Evolutionary conservation across 2,113 vertebrate species (phyloP).

Genomic region (Capricornis sumatraensis): DNA sequence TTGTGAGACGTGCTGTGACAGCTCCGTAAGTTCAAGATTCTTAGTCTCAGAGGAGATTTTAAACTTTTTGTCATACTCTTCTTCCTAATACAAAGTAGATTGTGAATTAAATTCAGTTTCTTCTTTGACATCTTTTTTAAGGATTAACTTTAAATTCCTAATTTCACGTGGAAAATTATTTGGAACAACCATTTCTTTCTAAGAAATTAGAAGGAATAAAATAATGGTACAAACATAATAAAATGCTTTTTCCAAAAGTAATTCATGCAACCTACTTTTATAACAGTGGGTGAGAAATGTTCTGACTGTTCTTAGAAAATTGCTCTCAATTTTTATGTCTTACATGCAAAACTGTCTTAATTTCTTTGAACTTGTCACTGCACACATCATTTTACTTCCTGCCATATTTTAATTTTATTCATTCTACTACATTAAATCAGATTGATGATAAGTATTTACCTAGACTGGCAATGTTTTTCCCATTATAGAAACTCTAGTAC

Average conservation of each 20-base stretch:
- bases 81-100: not conserved
- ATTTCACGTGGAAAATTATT: constrained; percentile 25
- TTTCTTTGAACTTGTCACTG: not conserved
- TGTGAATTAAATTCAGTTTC: constrained; percentile 15
- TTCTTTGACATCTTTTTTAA: constrained; percentile 10
- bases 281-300: not conserved
- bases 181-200: not conserved
- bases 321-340: not conserved
- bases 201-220: constrained; percentile 20
- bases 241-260: constrained; percentile 16
- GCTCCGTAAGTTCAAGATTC: not conserved
- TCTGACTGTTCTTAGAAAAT: not conserved
- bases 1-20: not conserved
- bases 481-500: not conserved
- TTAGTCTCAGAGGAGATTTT: not conserved
- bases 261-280: not conserved
- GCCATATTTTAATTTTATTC: not conserved
- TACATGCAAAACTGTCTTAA: not conserved
- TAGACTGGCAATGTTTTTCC: not conserved
- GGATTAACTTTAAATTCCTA: not conserved
- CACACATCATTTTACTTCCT: not conserved
- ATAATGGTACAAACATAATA: not conserved
- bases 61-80: not conserved
- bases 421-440: not conserved
- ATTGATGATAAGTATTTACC: not conserved